Evolutionary conservation across 2,888 invertebrate genomes (phyloP).

Genomic region (Aleiodes alternator): DNA sequence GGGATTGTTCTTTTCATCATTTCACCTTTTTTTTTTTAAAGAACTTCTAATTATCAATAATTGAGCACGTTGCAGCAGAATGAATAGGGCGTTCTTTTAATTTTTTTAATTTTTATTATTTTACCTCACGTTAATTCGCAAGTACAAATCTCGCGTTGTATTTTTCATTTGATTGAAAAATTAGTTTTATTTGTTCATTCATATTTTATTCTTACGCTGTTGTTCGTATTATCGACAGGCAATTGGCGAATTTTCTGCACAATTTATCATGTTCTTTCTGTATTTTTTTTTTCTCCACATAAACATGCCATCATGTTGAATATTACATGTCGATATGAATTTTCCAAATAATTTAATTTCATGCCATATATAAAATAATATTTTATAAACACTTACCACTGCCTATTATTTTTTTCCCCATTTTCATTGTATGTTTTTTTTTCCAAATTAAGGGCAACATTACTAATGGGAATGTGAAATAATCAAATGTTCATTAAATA

Average conservation of each 20-base stretch:
- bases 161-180: constrained; percentile 12
- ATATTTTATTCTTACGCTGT: background rate
- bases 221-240: background rate
- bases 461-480: constrained; percentile 23
- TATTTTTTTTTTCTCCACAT: background rate
- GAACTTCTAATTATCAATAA: constrained; percentile 48
- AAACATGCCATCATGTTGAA: background rate
- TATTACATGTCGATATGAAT: constrained; percentile 31
- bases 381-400: constrained; percentile 40
- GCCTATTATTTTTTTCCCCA: background rate
- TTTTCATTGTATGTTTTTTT: constrained; percentile 6
- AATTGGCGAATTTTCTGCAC: background rate
- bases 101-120: constrained; percentile 14
- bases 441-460: background rate
- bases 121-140: background rate
- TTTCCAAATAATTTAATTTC: constrained; percentile 32
- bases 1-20: constrained; percentile 26
- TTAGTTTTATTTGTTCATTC: background rate
- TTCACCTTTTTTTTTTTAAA: constrained; percentile 29
- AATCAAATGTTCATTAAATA: constrained; percentile 44
- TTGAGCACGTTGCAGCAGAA: constrained; percentile 48
- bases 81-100: constrained; percentile 37
- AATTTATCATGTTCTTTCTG: background rate
- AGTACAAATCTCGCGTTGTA: constrained; percentile 31
- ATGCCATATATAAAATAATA: constrained; percentile 30